Percentiles rank a stretch among this genome's conserved stretches.
phyloP scores from a whole-genome alignment of 2,113 vertebrate genomes.

The Azemiops feae region DNA sequence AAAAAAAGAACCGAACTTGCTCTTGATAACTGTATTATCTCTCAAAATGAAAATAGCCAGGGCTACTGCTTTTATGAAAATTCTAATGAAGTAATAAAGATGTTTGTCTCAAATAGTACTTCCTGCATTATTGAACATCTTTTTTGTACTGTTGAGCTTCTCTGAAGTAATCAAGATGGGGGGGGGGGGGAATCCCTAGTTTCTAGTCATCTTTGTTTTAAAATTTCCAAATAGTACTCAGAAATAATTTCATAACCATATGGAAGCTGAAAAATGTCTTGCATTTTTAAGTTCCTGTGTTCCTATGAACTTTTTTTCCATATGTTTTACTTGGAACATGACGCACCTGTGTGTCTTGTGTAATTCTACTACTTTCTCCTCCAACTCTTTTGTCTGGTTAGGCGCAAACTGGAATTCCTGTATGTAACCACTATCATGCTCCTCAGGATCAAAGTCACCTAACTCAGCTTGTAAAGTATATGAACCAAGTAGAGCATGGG shows the following conservation, averaged over 20 bases:
- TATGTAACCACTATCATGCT: slow-evolving; percentile 79
- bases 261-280: background rate
- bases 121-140: background rate
- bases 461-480: slow-evolving; percentile 87
- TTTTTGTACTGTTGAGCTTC: background rate
- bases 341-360: slow-evolving; percentile 91
- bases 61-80: background rate
- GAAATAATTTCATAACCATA: background rate
- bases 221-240: background rate
- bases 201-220: background rate
- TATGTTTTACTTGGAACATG: background rate
- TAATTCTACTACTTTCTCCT: slow-evolving; percentile 93
- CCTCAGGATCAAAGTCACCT: slow-evolving; percentile 87
- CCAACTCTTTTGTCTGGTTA: slow-evolving; percentile 91
- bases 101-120: background rate
- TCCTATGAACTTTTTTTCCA: background rate
- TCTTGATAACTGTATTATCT: background rate
- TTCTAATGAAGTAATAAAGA: background rate
- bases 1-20: background rate
- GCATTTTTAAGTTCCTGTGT: background rate
- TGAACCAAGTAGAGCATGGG: slow-evolving; percentile 83
- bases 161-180: background rate
- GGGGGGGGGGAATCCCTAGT: background rate
- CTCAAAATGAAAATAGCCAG: background rate
- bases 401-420: slow-evolving; percentile 88